These are phyloP conservation scores for Hycleus cichorii DNA, from an alignment of 1,140 invertebrate genomes.

Conservation along the genomic window DNA sequence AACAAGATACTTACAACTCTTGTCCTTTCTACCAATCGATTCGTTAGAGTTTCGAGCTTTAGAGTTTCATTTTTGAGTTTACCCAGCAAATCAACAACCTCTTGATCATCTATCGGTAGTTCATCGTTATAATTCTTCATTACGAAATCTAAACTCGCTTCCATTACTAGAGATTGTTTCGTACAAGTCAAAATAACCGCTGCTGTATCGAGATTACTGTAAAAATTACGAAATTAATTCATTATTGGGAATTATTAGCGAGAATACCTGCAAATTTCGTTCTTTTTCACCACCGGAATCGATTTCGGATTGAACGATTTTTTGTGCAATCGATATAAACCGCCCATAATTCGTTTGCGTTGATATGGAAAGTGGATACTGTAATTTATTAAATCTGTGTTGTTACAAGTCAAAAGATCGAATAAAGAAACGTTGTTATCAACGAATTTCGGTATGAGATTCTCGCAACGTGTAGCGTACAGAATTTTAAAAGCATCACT, in stretches of 20 bases:
- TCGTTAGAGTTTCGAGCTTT: not conserved
- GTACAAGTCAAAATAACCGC: slow-evolving; percentile 24
- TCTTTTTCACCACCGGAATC: slow-evolving; percentile 22
- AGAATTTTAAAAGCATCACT: slow-evolving; percentile 41
- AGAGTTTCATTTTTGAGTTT: not conserved
- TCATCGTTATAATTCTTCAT: slow-evolving; percentile 1
- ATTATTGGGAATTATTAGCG: not conserved
- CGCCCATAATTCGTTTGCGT: slow-evolving; percentile 40
- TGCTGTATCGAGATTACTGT: slow-evolving; percentile 31
- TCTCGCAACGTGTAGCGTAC: slow-evolving; percentile 35
- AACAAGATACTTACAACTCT: not conserved
- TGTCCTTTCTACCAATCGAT: not conserved
- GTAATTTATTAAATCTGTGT: slow-evolving; percentile 36
- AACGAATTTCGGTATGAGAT: slow-evolving; percentile 36
- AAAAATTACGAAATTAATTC: not conserved
- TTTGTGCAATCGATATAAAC: slow-evolving; percentile 40
- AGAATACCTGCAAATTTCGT: slow-evolving; percentile 20
- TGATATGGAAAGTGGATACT: slow-evolving; percentile 41
- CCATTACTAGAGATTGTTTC: slow-evolving; percentile 32
- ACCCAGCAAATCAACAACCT: not conserved
- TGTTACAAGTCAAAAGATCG: slow-evolving; percentile 41
- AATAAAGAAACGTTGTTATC: slow-evolving; percentile 38
- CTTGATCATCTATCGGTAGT: not conserved
- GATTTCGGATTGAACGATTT: slow-evolving; percentile 30
- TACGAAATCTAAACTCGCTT: slow-evolving; percentile 30